Conservation (phyloP, 2,888 invertebrate genomes). For the Lepidocyrtinus sp. region DNA sequence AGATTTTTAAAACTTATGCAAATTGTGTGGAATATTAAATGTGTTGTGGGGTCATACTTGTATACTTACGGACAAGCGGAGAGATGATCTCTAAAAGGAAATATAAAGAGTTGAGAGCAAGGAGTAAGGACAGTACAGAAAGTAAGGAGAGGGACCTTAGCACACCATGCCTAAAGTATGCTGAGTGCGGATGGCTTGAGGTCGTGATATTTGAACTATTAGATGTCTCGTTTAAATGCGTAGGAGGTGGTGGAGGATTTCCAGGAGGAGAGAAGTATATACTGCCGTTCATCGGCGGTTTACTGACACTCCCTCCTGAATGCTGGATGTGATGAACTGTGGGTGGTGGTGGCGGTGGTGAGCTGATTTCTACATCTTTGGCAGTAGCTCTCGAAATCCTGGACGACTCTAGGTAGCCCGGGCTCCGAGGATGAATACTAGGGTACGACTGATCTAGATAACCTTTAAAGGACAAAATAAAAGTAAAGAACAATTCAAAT, state of each 20-base stretch:
- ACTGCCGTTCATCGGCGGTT: slow-evolving; percentile 66
- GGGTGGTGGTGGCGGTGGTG: slow-evolving; percentile 51
- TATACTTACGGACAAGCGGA: slow-evolving; percentile 65
- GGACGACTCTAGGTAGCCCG: slow-evolving; percentile 66
- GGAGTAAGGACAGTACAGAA: slow-evolving; percentile 68
- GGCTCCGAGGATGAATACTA: slow-evolving; percentile 66
- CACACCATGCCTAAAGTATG: slow-evolving; percentile 67
- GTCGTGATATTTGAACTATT: slow-evolving; percentile 65
- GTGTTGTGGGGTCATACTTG: slow-evolving; percentile 52
- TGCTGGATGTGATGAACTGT: slow-evolving; percentile 34
- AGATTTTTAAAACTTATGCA: slow-evolving; percentile 7
- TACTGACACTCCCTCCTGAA: slow-evolving; percentile 50
- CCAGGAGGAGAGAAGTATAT: slow-evolving; percentile 67
- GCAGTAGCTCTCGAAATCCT: slow-evolving; percentile 64
- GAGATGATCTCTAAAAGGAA: slow-evolving; percentile 68
- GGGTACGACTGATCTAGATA: slow-evolving; percentile 68
- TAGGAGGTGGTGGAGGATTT: slow-evolving; percentile 63
- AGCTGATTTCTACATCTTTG: slow-evolving; percentile 59
- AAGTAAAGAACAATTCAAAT: background rate
- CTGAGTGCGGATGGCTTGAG: slow-evolving; percentile 61
- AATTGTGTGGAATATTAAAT: slow-evolving; percentile 17
- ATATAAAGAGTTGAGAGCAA: slow-evolving; percentile 68
- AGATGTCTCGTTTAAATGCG: slow-evolving; percentile 64
- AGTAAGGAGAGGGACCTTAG: slow-evolving; percentile 68
- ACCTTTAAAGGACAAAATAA: slow-evolving; percentile 35